Evolutionary conservation across 2,888 invertebrate genomes (phyloP), one percentile per base, ranked within the genome.

Genomic region (Metellina segmentata): DNA sequence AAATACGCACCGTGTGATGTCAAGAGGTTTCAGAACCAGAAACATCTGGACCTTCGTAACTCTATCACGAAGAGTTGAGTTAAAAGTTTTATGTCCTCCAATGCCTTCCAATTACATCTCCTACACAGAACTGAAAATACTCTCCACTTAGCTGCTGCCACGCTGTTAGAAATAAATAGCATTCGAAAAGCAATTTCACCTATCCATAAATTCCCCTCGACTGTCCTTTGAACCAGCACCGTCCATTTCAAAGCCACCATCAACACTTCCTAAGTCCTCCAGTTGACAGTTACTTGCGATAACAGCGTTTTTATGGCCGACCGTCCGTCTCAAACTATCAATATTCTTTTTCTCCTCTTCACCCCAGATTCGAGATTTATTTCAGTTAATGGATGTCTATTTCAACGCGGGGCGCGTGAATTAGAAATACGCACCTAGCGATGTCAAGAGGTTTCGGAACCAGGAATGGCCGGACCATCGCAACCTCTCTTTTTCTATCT

Each of bases 271-370:
- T 8, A 70, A 20, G 70, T 78, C 19, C 51, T 70, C 8, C 61
- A 20, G 70, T 82, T 86, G 86, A 86, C 86, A 86, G 86, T 86
- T 86, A 86, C 16, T 34, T 70, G 61, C 86, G 78, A 77, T 86
- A 86, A 86, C 48, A 78, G 78, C 70, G 78, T 86, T 61, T 61
- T 86, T 86, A 86, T 78, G 74, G 70, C 69, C 78, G 48, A 6
- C 52, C 51, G n/a, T 61, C 34, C 52, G 78, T 86, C 75, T 85
- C 85, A n/a, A 20, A 34, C 48, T 61, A 75, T 82, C 82, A 49
- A 71, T 72, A 20, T 49, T 82, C 72, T 82, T 71, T 48, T 34
- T 81, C 16, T 82, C 19, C 71, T 11, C 53, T 61, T 85, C 85
- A 85, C 61, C 74, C 53, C 74, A 61, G 74, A 82, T 82, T 75